These are phyloP conservation scores for Microcebus tavaratra DNA, from an alignment of 2,113 vertebrate species.

Conservation along the genomic window DNA sequence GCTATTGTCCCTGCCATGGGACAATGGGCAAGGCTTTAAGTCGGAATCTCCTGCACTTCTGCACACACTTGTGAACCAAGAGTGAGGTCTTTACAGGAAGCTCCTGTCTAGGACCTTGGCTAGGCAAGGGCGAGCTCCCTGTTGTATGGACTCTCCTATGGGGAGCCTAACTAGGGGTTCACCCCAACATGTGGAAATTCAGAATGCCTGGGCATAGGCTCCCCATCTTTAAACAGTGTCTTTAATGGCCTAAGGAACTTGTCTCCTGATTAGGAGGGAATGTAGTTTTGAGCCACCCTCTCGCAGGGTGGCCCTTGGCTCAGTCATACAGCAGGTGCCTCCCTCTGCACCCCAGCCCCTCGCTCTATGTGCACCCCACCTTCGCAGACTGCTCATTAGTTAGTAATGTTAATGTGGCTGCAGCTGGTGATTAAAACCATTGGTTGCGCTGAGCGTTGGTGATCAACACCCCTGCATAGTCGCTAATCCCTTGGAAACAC, in stretches of 20 bases:
- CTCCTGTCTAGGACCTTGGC: background rate
- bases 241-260: background rate
- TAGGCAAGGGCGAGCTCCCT: background rate
- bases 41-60: background rate
- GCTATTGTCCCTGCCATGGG: background rate
- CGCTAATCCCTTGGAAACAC: conserved; percentile 71
- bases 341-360: background rate
- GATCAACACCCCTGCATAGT: conserved; percentile 56
- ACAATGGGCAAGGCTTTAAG: background rate
- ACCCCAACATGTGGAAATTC: background rate
- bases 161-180: background rate
- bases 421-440: conserved; percentile 57
- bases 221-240: background rate
- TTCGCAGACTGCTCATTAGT: background rate
- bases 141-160: background rate
- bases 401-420: conserved; percentile 24
- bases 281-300: background rate
- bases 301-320: background rate
- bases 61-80: background rate
- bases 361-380: background rate
- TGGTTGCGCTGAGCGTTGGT: conserved; percentile 1
- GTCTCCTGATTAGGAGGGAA: background rate
- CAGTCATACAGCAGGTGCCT: background rate
- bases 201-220: background rate
- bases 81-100: background rate